Conservation (phyloP, 2,797 vertebrate species). For the Dryobates pubescens region DNA sequence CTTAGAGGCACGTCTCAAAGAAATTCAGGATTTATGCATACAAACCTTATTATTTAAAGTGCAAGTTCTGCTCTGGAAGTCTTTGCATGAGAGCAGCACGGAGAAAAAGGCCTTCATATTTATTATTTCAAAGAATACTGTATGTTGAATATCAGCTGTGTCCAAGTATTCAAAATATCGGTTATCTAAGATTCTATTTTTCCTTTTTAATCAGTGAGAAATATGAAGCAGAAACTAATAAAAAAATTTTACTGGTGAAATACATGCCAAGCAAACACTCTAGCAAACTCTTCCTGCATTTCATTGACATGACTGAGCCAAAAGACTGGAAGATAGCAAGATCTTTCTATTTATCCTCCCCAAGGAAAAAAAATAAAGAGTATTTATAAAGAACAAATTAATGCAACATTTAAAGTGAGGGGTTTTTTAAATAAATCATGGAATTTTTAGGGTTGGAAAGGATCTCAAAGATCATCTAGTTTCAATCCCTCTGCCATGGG, state of each 20-base stretch:
- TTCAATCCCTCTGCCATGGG: too few species aligned
- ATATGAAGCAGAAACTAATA: neutral
- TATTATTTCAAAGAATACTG: neutral
- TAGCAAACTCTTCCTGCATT: neutral
- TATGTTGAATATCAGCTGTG: neutral
- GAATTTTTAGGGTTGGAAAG: too few species aligned
- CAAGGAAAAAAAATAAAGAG: neutral
- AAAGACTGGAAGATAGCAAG: neutral
- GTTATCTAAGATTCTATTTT: neutral
- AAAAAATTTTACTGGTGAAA: neutral
- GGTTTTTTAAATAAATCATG: neutral
- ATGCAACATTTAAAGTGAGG: neutral
- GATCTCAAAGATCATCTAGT: too few species aligned
- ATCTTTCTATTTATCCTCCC: neutral
- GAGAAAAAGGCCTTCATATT: neutral
- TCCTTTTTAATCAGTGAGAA: neutral
- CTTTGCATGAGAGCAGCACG: neutral
- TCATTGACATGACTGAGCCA: neutral
- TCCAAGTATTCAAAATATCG: neutral
- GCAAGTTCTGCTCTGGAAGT: neutral
- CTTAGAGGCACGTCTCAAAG: conserved; percentile 32
- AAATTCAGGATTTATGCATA: neutral
- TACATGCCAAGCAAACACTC: neutral
- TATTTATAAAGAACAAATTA: neutral
- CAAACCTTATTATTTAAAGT: conserved; percentile 13